phyloP scores from a whole-genome alignment of 2,888 invertebrate species.

The Platycheirus rosarum region DNA sequence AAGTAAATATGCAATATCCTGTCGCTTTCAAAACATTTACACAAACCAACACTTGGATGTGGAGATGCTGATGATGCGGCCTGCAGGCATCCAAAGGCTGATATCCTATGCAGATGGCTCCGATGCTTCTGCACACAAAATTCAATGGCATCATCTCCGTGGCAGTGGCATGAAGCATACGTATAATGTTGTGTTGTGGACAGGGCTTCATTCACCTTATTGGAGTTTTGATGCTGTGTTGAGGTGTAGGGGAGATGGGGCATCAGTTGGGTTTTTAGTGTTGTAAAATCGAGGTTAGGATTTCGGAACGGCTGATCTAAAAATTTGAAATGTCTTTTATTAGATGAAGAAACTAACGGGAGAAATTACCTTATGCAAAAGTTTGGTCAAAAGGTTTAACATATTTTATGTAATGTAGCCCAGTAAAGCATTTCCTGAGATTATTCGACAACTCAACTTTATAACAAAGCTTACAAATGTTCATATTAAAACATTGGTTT shows the following conservation, averaged over 20 bases:
- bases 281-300: too few species aligned
- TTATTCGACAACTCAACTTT: too few species aligned
- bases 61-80: constrained; percentile 60
- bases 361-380: too few species aligned
- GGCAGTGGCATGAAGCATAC: constrained; percentile 10
- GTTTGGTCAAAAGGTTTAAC: too few species aligned
- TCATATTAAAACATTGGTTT: too few species aligned
- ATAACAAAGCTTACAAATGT: too few species aligned
- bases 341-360: too few species aligned
- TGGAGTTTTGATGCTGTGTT: constrained; percentile 38
- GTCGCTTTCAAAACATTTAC: constrained; percentile 74
- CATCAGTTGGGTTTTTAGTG: background rate
- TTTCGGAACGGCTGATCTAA: too few species aligned
- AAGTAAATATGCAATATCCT: constrained; percentile 76
- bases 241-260: constrained; percentile 18
- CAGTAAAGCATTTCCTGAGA: too few species aligned
- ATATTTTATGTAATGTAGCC: too few species aligned
- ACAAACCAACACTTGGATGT: constrained; percentile 61
- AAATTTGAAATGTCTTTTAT: too few species aligned
- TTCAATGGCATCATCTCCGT: constrained; percentile 62
- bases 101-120: constrained; percentile 68
- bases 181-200: constrained; percentile 11
- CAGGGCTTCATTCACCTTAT: constrained; percentile 52
- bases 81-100: constrained; percentile 68
- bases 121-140: constrained; percentile 1